Base-by-base conservation (phyloP, 2,888 invertebrate genomes). In the Hofmannophila pseudospretella region DNA sequence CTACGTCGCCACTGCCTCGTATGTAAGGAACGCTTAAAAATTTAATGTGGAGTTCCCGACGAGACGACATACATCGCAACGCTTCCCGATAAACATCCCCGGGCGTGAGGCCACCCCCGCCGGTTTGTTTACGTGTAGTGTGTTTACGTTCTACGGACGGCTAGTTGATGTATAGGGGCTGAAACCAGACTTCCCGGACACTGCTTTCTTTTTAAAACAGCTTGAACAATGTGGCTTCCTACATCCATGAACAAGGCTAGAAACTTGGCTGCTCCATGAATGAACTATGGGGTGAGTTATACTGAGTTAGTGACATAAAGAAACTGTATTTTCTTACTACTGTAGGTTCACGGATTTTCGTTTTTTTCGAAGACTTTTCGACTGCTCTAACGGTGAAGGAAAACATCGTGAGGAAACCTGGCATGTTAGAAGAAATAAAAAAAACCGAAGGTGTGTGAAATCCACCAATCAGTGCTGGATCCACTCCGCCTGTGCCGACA, bases 51-150 rank as follows among this genome's bases (percentile, higher is more conserved):
- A 58, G 57, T 67, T 66, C 51, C 63, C 54, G 59, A 50, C 61
- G 59, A 56, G 59, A 50, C 61, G 59, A 56, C 70, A 67, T 70
- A 66, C 59, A 70, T 72, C 57, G 71, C 56, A 56, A 54, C 56
- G 51, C 58, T 60, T 62, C 57, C 61, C 64, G 76, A 77, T 77
- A 78, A 78, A 75, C 69, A 76, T 76, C 74, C 71, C 69, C 68
- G 71, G 68, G 69, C 66, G 67, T 61, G 65, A 57, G 49, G 59
- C 55, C 52, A 51, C 49, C 50, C 47, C 47, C 44, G 53, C 52
- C 49, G 58, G 55, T 64, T 69, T 67, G 66, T 73, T 73, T 73
- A 68, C 60, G n/a, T n/a, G n/a, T n/a, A n/a, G 55, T 64, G 68
- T 67, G 66, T 73, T 73, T 73, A 68, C 60, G 57, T 59, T 58